Conservation (phyloP, 2,797 vertebrate species). For the Phalanger gymnotis region DNA sequence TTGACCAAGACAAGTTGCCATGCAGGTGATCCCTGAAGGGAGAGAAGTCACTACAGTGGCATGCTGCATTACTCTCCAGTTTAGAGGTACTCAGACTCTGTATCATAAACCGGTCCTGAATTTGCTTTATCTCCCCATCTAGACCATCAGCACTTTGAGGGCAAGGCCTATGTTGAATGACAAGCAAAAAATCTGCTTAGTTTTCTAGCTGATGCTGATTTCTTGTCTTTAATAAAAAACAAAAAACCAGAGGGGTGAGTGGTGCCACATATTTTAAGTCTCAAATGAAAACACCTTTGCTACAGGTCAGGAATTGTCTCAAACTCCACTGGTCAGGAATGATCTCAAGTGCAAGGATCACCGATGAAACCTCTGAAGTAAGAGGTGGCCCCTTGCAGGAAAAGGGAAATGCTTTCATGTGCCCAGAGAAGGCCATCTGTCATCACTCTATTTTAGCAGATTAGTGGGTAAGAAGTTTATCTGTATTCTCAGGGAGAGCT, state of each 20-base stretch:
- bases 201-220: conserved; percentile 9
- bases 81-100: neutral
- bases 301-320: neutral
- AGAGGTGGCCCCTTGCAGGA: conserved; percentile 41
- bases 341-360: conserved; percentile 4
- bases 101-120: neutral
- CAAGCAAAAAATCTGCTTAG: neutral
- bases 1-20: neutral
- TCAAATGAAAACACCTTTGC: conserved; percentile 23
- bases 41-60: neutral
- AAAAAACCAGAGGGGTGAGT: neutral
- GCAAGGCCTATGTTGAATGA: neutral
- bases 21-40: neutral
- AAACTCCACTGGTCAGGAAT: neutral
- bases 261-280: neutral
- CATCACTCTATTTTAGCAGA: conserved; percentile 49
- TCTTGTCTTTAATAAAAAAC: conserved; percentile 26
- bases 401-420: conserved; percentile 43
- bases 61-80: neutral
- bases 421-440: conserved; percentile 38
- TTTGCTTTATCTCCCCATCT: neutral
- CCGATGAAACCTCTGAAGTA: conserved; percentile 4
- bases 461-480: conserved; percentile 60
- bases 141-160: neutral
- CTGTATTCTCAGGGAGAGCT: conserved; percentile 60